Conservation (phyloP, 2,888 invertebrate genomes). For the Meteorus cinctellus region DNA sequence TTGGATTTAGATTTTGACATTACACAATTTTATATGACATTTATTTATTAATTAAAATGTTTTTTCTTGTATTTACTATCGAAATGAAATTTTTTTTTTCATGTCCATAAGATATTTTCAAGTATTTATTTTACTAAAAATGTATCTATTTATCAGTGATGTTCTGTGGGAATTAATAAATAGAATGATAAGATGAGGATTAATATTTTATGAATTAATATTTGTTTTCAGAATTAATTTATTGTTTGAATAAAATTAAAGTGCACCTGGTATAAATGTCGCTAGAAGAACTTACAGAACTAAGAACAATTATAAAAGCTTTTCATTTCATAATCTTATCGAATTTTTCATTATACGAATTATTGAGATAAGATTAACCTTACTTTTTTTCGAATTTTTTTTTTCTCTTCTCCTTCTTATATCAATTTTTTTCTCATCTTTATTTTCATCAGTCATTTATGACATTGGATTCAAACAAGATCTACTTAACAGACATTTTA, state of each 20-base stretch:
- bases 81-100: no score
- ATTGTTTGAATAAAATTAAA: not conserved
- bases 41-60: no score
- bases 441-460: constrained; percentile 34
- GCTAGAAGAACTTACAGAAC: not conserved
- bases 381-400: not conserved
- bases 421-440: constrained; percentile 22
- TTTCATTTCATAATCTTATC: constrained; percentile 13
- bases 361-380: constrained; percentile 8
- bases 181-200: not conserved
- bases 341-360: not conserved
- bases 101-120: no score
- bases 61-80: no score
- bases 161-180: no score
- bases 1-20: not conserved
- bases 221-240: no score
- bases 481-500: not conserved
- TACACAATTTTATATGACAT: not conserved
- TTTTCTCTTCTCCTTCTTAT: not conserved
- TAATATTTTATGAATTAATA: not conserved
- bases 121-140: no score
- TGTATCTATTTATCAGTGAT: no score
- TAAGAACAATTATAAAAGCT: not conserved
- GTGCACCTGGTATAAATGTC: not conserved
- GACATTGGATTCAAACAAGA: constrained; percentile 22